Evolutionary conservation across 2,888 invertebrate species (phyloP).

Genomic region (Melanotus villosus): DNA sequence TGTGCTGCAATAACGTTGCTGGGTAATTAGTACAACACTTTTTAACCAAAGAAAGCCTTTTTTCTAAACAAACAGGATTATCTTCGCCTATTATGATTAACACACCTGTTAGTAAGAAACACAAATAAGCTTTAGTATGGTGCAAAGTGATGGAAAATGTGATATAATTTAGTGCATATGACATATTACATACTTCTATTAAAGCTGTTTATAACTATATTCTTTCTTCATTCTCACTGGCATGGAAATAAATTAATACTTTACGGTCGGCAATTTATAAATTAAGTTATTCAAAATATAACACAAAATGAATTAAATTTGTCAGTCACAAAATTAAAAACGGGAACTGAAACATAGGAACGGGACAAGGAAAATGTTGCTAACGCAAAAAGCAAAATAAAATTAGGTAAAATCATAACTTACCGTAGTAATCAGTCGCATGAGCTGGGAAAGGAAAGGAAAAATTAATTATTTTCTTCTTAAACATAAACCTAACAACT

Average conservation of each 20-base stretch:
- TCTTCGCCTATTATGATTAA: neutral
- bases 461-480: slow-evolving; percentile 61
- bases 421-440: slow-evolving; percentile 99
- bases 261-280: neutral
- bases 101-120: slow-evolving; percentile 33
- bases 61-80: no score
- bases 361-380: slow-evolving; percentile 41
- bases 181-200: slow-evolving; percentile 20
- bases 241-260: slow-evolving; percentile 23
- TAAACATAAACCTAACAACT: slow-evolving; percentile 63
- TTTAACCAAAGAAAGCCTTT: no score
- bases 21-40: no score
- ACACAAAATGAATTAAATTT: slow-evolving; percentile 13
- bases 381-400: slow-evolving; percentile 52
- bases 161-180: slow-evolving; percentile 20
- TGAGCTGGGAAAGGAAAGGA: slow-evolving; percentile 79
- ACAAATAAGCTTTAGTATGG: slow-evolving; percentile 36
- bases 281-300: slow-evolving; percentile 16
- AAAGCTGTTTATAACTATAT: slow-evolving; percentile 14
- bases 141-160: slow-evolving; percentile 35
- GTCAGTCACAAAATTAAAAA: slow-evolving; percentile 22
- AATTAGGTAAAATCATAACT: slow-evolving; percentile 80
- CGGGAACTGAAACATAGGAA: slow-evolving; percentile 28
- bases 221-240: slow-evolving; percentile 30
- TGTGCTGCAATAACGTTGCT: no score